These are phyloP conservation scores for Tubulanus polymorphus DNA, from an alignment of 2,888 invertebrate species.

Conservation along the genomic window DNA sequence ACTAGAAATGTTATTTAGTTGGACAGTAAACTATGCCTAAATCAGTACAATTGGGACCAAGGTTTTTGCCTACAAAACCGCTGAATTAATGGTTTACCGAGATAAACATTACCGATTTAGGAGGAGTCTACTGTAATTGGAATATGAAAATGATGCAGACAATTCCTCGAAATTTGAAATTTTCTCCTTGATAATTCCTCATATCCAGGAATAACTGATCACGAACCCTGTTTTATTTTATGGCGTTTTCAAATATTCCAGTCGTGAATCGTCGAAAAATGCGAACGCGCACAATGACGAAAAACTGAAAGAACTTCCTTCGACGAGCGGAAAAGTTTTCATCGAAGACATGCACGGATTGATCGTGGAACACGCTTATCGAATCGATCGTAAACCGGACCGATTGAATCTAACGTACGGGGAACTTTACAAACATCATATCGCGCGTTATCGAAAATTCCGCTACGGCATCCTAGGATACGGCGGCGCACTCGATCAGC, in stretches of 20 bases:
- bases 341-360: slow-evolving; percentile 36
- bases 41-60: too few relatives aligned
- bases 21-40: too few relatives aligned
- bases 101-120: too few relatives aligned
- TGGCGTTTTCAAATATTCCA: background rate
- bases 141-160: too few relatives aligned
- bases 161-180: too few relatives aligned
- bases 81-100: too few relatives aligned
- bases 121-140: too few relatives aligned
- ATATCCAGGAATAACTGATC: too few relatives aligned
- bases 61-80: too few relatives aligned
- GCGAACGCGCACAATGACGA: slow-evolving; percentile 2
- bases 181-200: too few relatives aligned
- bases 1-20: too few relatives aligned
- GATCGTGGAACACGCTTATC: slow-evolving; percentile 36
- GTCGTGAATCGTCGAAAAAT: background rate
- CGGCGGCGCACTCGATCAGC: slow-evolving; percentile 4
- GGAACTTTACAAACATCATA: slow-evolving; percentile 42
- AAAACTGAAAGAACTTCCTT: slow-evolving; percentile 7
- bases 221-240: background rate
- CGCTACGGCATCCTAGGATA: slow-evolving; percentile 23
- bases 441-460: slow-evolving; percentile 32
- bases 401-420: slow-evolving; percentile 43
- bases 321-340: slow-evolving; percentile 35
- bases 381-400: slow-evolving; percentile 43